Base-by-base conservation (phyloP, 1,140 invertebrate species). In the Procambarus clarkii region DNA sequence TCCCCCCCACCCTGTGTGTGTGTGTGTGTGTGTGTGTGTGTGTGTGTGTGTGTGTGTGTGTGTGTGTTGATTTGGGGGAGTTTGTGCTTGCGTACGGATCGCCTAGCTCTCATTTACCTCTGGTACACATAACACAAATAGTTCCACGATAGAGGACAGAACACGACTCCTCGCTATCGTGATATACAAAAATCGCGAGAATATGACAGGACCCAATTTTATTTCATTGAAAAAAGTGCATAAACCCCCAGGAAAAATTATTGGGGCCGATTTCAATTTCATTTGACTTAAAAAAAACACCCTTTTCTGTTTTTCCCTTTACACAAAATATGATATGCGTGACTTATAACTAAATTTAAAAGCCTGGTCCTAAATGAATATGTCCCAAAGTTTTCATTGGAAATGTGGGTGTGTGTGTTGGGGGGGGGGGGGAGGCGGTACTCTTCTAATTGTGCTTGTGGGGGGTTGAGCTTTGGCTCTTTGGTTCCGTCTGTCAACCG, bases 241-340 rank as follows among this genome's bases (percentile, higher is more conserved):
- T 74, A 74, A 74, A 74, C 21, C 69, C 69, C n/a, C 24, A 74
- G 69, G 69, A 74, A 74, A 74, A 74, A 74, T 74, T 74, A 74
- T 74, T 74, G 69, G 69, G 69, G 69, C 15, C 24, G 24, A 74
- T 21, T 74, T 74, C 69, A 74, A 74, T 74, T 74, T 74, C 69
- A 24, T 74, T 34, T 74, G 69, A 74, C 69, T 74, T 34, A 74
- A 74, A 74, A 64, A 54, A 74, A 74, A 74, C n/a, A 74, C 69
- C 69, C 7, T 34, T 74, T 74, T 74, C n/a, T 21, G 21, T 74
- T 74, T 74, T 21, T 34, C 69, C 69, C 69, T 18, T 21, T 18
- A 64, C 60, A 74, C 69, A 74, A 74, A 74, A 74, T 74, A 74
- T 74, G n/a, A 74, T 74, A 74, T 74, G 69, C 69, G 24, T 24